A percentile compares a stretch with the other conserved stretches of the same genome.
phyloP scores from a whole-genome alignment of 2,113 vertebrate species.

The Climacteris rufus region DNA sequence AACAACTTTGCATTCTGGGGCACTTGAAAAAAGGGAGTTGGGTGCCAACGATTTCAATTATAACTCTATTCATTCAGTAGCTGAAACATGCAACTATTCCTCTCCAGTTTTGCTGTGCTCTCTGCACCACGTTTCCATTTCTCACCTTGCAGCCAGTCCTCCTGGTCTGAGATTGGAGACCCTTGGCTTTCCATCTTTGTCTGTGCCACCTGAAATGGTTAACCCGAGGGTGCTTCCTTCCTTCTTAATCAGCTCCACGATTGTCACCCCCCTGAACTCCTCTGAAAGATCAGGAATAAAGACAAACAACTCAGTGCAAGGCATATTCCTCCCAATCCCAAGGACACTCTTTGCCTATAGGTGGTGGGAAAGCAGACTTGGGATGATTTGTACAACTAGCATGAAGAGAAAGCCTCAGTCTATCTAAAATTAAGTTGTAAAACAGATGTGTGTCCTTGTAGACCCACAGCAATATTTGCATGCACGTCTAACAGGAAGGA shows the following conservation, averaged over 20 bases:
- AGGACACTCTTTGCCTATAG: neutral
- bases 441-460: neutral
- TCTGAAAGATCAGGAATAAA: slow-evolving; percentile 71
- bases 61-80: neutral
- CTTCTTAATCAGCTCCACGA: slow-evolving; percentile 94
- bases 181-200: slow-evolving; percentile 94
- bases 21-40: neutral
- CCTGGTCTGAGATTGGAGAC: slow-evolving; percentile 94
- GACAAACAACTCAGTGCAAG: neutral
- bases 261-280: slow-evolving; percentile 89
- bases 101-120: neutral
- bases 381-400: neutral
- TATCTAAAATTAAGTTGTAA: neutral
- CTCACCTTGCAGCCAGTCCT: slow-evolving; percentile 94
- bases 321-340: neutral
- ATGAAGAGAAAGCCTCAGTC: neutral
- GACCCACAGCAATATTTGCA: neutral
- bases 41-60: neutral
- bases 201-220: slow-evolving; percentile 95
- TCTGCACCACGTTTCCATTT: neutral
- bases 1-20: neutral
- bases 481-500: neutral
- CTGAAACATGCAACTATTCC: neutral
- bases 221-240: slow-evolving; percentile 94
- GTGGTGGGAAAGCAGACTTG: neutral